phyloP scores from a whole-genome alignment of 2,113 vertebrate genomes.

The Neomonachus schauinslandi region DNA sequence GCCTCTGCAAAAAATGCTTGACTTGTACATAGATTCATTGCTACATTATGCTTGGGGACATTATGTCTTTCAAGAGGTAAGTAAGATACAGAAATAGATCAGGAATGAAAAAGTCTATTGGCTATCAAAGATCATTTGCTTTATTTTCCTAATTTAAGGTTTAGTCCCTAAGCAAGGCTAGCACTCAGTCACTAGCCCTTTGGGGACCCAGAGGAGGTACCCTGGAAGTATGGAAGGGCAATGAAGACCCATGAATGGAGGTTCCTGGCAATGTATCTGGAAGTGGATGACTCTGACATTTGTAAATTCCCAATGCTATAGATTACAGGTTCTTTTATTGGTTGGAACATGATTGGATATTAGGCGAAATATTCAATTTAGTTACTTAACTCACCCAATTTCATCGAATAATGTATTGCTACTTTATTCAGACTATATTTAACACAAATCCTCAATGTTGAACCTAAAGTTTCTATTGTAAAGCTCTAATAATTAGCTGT shows the following conservation, averaged over 20 bases:
- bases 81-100: constrained; percentile 10
- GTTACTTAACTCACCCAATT: not conserved
- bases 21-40: constrained; percentile 36
- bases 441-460: not conserved
- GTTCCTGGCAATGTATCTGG: not conserved
- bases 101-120: not conserved
- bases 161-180: constrained; percentile 1
- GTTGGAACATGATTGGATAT: not conserved
- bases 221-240: not conserved
- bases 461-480: constrained; percentile 28
- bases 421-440: not conserved
- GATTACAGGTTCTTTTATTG: not conserved
- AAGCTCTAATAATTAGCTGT: not conserved
- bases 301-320: not conserved
- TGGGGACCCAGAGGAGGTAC: not conserved
- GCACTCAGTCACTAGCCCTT: not conserved
- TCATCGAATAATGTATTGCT: not conserved
- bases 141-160: not conserved
- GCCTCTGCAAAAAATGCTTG: constrained; percentile 59
- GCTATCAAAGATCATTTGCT: not conserved
- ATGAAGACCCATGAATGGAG: not conserved
- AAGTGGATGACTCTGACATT: not conserved
- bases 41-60: not conserved
- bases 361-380: not conserved
- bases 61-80: constrained; percentile 24